A percentile compares a stretch with the other conserved stretches of the same genome.
Evolutionary conservation across 2,113 vertebrate species (phyloP).

Genomic region (Mormyrus iriodes): DNA sequence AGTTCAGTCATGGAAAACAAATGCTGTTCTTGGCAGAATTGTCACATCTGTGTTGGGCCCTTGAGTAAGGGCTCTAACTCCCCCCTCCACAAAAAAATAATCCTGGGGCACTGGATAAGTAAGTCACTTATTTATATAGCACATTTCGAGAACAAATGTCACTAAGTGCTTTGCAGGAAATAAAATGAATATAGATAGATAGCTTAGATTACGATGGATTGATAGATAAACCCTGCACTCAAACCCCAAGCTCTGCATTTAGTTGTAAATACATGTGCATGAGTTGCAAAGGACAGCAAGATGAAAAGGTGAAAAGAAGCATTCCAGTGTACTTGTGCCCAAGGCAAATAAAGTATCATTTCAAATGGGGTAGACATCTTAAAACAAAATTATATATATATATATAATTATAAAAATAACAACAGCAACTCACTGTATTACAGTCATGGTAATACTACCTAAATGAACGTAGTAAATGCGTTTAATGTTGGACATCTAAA

Average conservation of each 20-base stretch:
- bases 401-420: neutral
- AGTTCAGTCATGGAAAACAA: neutral
- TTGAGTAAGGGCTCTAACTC: neutral
- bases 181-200: neutral
- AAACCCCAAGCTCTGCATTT: neutral
- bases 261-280: neutral
- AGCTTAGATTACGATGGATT: neutral
- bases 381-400: no score
- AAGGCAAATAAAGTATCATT: neutral
- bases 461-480: neutral
- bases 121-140: neutral
- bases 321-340: neutral
- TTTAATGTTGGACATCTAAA: neutral
- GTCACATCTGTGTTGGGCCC: neutral
- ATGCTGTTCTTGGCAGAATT: neutral
- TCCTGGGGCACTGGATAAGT: neutral
- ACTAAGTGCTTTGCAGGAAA: neutral
- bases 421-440: neutral
- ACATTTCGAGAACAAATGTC: neutral
- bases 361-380: neutral
- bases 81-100: neutral
- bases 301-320: neutral
- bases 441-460: neutral
- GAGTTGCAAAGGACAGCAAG: neutral
- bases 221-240: neutral